A percentile compares a stretch with the other conserved stretches of the same genome.
Conservation (phyloP, 2,888 invertebrate genomes). For the Gisinianus flammeolus region DNA sequence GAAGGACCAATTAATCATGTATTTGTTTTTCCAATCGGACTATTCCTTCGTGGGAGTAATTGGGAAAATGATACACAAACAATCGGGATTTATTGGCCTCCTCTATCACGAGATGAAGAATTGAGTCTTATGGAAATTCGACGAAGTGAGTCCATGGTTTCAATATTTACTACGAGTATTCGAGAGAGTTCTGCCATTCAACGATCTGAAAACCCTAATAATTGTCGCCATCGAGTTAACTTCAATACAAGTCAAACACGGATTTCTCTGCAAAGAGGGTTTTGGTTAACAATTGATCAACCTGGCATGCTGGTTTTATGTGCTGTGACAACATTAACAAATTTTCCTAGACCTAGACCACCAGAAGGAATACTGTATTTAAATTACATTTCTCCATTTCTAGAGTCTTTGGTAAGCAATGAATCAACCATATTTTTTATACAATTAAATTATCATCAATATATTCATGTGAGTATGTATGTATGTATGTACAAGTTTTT, state of each 20-base stretch:
- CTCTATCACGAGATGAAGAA: slow-evolving; percentile 51
- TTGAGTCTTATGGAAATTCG: slow-evolving; percentile 45
- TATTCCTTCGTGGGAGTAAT: slow-evolving; percentile 52
- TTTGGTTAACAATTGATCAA: slow-evolving; percentile 44
- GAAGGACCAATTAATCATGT: slow-evolving; percentile 53
- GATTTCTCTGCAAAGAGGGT: slow-evolving; percentile 27
- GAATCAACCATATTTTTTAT: no score
- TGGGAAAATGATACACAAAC: slow-evolving; percentile 52
- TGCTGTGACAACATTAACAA: slow-evolving; percentile 47
- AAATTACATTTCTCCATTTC: slow-evolving; percentile 50
- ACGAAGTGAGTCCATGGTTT: slow-evolving; percentile 38
- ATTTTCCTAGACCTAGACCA: slow-evolving; percentile 48
- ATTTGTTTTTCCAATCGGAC: slow-evolving; percentile 53
- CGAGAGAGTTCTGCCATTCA: slow-evolving; percentile 27
- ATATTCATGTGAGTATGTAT: no score
- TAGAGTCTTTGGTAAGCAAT: slow-evolving; percentile 50
- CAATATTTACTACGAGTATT: slow-evolving; percentile 28
- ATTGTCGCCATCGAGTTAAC: slow-evolving; percentile 29
- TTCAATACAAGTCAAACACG: slow-evolving; percentile 35
- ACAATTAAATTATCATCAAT: no score
- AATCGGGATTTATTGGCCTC: slow-evolving; percentile 56
- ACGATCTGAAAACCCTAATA: slow-evolving; percentile 26
- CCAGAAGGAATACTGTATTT: slow-evolving; percentile 52
- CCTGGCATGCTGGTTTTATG: slow-evolving; percentile 54
- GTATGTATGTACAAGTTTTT: no score